These are phyloP conservation scores for Drosophila sucinea DNA, from an alignment of 1,140 invertebrate species.

Conservation along the genomic window DNA sequence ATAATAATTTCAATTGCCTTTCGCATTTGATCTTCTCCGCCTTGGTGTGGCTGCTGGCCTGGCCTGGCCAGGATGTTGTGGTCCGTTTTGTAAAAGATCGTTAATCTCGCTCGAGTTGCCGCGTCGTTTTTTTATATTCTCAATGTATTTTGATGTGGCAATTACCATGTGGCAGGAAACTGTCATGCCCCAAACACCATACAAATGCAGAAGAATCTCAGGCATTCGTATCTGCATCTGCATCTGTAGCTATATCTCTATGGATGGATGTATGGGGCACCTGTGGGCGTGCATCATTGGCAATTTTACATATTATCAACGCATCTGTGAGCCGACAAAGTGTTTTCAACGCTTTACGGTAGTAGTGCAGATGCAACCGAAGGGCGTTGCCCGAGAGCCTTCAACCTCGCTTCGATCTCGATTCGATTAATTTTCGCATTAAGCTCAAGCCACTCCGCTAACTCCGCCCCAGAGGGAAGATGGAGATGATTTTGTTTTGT, in stretches of 20 bases:
- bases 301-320: conserved; percentile 82
- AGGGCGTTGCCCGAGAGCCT: conserved; percentile 45
- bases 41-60: too few relatives aligned
- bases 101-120: conserved; percentile 49
- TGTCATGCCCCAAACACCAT: conserved; percentile 34
- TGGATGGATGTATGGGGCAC: conserved; percentile 37
- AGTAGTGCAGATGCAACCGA: conserved; percentile 57
- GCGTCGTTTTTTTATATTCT: conserved; percentile 5
- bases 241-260: conserved; percentile 18
- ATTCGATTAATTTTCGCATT: conserved; percentile 83
- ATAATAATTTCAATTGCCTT: conserved; percentile 60
- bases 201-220: conserved; percentile 34
- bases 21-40: conserved; percentile 53
- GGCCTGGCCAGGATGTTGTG: conserved; percentile 68
- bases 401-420: conserved; percentile 61
- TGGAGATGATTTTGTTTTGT: conserved; percentile 55
- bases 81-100: conserved; percentile 55
- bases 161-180: conserved; percentile 71
- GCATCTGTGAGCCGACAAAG: conserved; percentile 81
- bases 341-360: conserved; percentile 79
- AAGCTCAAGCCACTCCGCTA: conserved; percentile 57
- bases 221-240: conserved; percentile 33
- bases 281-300: conserved; percentile 79
- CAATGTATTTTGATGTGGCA: conserved; percentile 67
- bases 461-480: conserved; percentile 58